Conservation (phyloP, 1,140 invertebrate species). For the Araneus ventricosus region DNA sequence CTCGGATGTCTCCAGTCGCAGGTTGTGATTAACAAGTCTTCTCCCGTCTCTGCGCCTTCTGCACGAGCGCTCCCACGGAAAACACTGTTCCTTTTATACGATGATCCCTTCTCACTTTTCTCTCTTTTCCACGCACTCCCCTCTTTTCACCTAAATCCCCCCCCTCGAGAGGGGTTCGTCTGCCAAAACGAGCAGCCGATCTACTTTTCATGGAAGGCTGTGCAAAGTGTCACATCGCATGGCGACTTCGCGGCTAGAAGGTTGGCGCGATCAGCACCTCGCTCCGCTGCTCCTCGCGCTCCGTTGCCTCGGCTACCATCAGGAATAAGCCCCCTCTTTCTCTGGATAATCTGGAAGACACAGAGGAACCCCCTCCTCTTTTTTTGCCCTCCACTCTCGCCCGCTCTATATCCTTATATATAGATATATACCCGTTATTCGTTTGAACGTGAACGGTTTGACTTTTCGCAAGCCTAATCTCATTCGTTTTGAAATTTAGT, state of each 20-base stretch:
- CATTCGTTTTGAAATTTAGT: slow-evolving; percentile 73
- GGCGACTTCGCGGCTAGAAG: slow-evolving; percentile 61
- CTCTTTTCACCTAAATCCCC: slow-evolving; percentile 20
- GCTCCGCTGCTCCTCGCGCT: slow-evolving; percentile 61
- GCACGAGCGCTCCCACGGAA: slow-evolving; percentile 65
- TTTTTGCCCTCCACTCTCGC: slow-evolving; percentile 33
- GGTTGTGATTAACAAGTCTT: slow-evolving; percentile 72
- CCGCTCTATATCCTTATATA: not conserved
- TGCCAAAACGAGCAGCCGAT: slow-evolving; percentile 64
- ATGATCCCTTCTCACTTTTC: slow-evolving; percentile 59
- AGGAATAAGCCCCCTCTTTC: slow-evolving; percentile 40
- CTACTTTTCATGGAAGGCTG: slow-evolving; percentile 74
- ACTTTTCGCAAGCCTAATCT: slow-evolving; percentile 71
- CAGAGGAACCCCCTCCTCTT: slow-evolving; percentile 4
- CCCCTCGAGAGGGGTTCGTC: not conserved
- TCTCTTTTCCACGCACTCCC: slow-evolving; percentile 5
- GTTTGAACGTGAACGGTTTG: slow-evolving; percentile 64
- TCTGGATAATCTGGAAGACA: slow-evolving; percentile 68
- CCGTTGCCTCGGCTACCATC: slow-evolving; percentile 69
- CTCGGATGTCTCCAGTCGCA: not conserved
- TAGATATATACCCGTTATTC: slow-evolving; percentile 32
- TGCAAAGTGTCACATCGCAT: slow-evolving; percentile 75
- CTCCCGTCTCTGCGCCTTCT: slow-evolving; percentile 58
- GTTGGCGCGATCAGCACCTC: slow-evolving; percentile 73
- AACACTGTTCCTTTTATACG: slow-evolving; percentile 67